A percentile compares a stretch with the other conserved stretches of the same genome.
phyloP scores from a whole-genome alignment of 2,888 invertebrate genomes.

The Stenolophus ochropezus region DNA sequence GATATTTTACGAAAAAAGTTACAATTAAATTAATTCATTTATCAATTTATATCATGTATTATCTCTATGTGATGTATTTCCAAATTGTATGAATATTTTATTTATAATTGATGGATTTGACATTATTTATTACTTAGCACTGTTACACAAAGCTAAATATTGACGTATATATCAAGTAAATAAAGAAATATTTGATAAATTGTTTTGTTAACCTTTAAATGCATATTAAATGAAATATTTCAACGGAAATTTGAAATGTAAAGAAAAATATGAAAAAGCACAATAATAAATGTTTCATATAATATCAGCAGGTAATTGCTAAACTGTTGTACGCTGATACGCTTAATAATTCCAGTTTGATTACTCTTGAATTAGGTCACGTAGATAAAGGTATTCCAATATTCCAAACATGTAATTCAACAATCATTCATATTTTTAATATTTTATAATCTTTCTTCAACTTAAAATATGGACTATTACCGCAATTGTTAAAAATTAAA shows the following conservation, averaged over 20 bases:
- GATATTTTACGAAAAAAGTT: no score
- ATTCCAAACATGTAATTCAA: background rate
- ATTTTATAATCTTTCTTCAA: background rate
- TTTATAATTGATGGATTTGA: no score
- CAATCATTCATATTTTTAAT: background rate
- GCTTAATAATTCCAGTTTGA: conserved; percentile 1
- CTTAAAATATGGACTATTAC: no score
- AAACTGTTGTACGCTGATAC: background rate
- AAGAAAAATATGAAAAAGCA: background rate
- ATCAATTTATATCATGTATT: no score
- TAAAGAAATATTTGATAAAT: background rate
- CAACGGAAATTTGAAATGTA: background rate
- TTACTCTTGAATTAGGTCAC: conserved; percentile 1
- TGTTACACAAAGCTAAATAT: background rate
- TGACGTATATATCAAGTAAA: background rate
- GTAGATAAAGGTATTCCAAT: background rate
- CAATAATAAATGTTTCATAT: background rate
- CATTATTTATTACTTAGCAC: no score
- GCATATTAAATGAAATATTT: background rate
- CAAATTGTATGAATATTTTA: no score
- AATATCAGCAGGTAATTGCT: background rate
- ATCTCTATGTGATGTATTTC: no score
- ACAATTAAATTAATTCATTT: no score
- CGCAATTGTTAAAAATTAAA: no score
- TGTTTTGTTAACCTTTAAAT: background rate